phyloP scores from a whole-genome alignment of 2,113 vertebrate species.

The Sarotherodon lohbergeri region DNA sequence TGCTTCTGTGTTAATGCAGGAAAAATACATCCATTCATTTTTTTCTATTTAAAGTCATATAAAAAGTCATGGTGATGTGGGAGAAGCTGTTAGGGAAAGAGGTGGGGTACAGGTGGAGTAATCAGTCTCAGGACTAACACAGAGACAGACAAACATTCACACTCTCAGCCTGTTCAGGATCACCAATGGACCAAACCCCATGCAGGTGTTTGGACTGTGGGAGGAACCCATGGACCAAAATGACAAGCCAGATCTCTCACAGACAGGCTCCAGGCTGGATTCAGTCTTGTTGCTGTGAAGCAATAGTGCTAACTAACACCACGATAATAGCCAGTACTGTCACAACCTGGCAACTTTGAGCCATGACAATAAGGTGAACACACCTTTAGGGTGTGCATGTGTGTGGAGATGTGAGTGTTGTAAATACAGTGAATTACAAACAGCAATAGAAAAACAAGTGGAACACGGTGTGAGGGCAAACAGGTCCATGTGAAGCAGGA shows the following conservation, averaged over 20 bases:
- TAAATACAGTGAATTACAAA: not conserved
- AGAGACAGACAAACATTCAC: not conserved
- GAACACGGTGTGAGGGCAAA: not conserved
- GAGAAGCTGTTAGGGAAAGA: too few relatives aligned
- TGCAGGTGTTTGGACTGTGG: not conserved
- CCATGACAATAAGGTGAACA: not conserved
- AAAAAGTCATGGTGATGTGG: not conserved
- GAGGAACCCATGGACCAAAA: not conserved
- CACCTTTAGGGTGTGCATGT: not conserved
- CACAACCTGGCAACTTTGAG: not conserved
- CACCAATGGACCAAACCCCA: not conserved
- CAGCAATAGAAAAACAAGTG: not conserved
- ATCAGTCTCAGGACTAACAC: not conserved
- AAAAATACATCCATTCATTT: not conserved
- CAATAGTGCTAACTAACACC: not conserved
- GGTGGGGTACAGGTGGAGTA: not conserved
- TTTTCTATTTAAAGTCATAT: not conserved
- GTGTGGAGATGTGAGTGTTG: not conserved
- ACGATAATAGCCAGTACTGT: not conserved
- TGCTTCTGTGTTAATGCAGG: not conserved
- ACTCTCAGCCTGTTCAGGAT: accelerated
- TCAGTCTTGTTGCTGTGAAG: not conserved
- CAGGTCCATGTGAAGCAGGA: not conserved
- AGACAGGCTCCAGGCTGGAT: not conserved
- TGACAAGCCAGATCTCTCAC: not conserved